Conservation (phyloP, 2,888 invertebrate genomes). For the Carcina quercana region DNA sequence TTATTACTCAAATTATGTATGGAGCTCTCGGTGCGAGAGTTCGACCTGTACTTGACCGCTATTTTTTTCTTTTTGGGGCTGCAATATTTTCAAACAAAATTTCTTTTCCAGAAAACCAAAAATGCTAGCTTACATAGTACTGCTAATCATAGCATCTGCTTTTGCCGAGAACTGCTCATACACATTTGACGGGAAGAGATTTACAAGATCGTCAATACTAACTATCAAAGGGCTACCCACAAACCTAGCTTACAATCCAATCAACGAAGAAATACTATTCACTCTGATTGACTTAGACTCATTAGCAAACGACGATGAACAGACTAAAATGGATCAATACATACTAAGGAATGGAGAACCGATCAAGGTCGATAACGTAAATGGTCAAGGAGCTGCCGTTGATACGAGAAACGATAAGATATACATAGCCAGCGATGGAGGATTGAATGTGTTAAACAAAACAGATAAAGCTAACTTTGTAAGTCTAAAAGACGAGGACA, state of each 20-base stretch:
- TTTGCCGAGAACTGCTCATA: conserved; percentile 44
- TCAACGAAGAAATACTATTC: conserved; percentile 46
- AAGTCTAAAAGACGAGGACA: conserved; percentile 55
- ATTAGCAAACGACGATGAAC: conserved; percentile 51
- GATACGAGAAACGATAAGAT: conserved; percentile 43
- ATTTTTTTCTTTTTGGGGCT: no score
- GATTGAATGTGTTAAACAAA: conserved; percentile 42
- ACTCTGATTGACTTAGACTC: conserved; percentile 58
- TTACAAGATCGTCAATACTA: conserved; percentile 39
- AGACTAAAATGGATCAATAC: conserved; percentile 65
- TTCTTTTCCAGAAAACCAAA: conserved; percentile 5
- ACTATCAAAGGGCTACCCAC: conserved; percentile 61
- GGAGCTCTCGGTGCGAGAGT: no score
- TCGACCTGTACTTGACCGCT: no score
- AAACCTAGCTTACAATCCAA: conserved; percentile 46
- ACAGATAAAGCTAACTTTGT: conserved; percentile 42
- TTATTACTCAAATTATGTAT: no score
- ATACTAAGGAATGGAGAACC: conserved; percentile 41
- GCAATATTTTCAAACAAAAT: no score
- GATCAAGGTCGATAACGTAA: conserved; percentile 47
- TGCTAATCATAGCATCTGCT: conserved; percentile 34
- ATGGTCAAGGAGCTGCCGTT: conserved; percentile 56
- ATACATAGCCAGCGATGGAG: conserved; percentile 54
- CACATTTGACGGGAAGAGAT: conserved; percentile 33
- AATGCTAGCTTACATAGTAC: conserved; percentile 41